Evolutionary conservation across 2,113 vertebrate genomes (phyloP).

Genomic region (Meles meles): DNA sequence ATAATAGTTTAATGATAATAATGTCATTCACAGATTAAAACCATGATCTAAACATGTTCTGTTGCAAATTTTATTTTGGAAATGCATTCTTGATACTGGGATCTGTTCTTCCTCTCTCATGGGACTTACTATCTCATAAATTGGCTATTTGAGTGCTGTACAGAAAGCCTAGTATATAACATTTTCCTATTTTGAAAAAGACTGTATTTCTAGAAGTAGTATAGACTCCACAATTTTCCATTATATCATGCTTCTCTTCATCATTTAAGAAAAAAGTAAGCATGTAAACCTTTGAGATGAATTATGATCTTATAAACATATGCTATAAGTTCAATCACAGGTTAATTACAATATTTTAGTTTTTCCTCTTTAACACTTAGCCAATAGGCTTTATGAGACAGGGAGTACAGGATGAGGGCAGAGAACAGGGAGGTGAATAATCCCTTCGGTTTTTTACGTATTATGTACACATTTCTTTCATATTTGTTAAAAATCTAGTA

Average conservation of each 20-base stretch:
- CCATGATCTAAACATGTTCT: background rate
- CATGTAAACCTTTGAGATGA: background rate
- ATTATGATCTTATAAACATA: background rate
- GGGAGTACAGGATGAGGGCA: background rate
- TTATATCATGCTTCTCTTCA: background rate
- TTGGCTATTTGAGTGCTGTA: background rate
- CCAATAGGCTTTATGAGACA: background rate
- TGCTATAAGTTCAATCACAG: background rate
- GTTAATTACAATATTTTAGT: background rate
- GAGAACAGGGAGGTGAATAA: background rate
- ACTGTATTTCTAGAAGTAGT: background rate
- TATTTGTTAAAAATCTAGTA: background rate
- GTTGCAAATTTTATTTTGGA: conserved; percentile 33
- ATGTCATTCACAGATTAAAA: conserved; percentile 24
- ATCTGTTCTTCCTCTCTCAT: background rate
- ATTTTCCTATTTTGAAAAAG: background rate
- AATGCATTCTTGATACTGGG: background rate
- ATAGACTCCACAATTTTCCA: background rate
- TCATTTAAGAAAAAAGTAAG: background rate
- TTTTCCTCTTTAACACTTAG: background rate
- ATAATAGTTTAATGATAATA: conserved; percentile 20
- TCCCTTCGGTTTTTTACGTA: background rate
- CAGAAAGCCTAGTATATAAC: background rate
- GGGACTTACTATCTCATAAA: background rate
- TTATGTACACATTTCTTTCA: background rate